phyloP scores from a whole-genome alignment of 2,113 vertebrate species.

The Trogon melanurus region DNA sequence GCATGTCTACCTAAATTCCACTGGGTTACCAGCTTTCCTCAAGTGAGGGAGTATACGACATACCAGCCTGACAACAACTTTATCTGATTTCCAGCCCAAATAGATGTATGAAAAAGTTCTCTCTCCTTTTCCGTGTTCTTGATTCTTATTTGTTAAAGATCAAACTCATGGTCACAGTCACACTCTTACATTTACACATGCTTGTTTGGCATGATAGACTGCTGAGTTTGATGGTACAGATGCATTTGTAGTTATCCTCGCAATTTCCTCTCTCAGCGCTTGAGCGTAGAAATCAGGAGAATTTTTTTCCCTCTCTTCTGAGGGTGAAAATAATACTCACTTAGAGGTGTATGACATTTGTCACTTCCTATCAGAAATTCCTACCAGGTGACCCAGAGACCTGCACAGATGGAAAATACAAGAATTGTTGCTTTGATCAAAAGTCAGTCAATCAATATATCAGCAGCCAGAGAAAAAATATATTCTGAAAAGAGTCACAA shows the following conservation, averaged over 20 bases:
- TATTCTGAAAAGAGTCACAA: neutral
- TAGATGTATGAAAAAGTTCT: neutral
- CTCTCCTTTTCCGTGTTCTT: neutral
- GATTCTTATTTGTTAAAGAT: neutral
- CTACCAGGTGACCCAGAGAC: neutral
- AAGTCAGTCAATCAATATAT: neutral
- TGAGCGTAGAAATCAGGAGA: neutral
- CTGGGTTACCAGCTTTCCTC: neutral
- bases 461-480: neutral
- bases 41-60: neutral
- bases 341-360: accelerated
- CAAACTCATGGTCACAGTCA: neutral
- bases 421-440: neutral
- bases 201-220: neutral
- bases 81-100: neutral
- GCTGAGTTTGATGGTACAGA: neutral
- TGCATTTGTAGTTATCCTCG: neutral
- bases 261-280: neutral
- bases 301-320: neutral
- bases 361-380: neutral
- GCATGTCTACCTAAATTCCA: neutral
- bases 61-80: neutral
- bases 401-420: neutral
- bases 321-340: neutral
- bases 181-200: neutral